Conservation (phyloP, 1,140 invertebrate genomes). For the Drosophila setifemur region DNA sequence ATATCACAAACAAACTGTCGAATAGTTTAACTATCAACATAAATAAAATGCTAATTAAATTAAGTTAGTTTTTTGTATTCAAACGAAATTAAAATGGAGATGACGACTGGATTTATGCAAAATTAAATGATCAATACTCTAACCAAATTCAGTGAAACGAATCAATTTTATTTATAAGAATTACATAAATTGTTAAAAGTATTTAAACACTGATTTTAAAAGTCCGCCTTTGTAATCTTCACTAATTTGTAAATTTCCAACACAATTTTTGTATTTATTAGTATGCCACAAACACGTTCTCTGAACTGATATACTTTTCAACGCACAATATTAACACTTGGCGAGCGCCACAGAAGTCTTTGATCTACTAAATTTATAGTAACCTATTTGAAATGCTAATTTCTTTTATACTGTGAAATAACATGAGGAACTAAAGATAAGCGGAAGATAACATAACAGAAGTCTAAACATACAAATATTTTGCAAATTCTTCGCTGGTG, state of each 20-base stretch:
- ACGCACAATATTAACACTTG: not conserved
- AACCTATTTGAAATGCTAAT: conserved; percentile 36
- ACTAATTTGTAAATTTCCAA: no score
- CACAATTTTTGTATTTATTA: not conserved
- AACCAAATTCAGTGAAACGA: not conserved
- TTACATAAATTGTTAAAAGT: no score
- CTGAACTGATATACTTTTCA: not conserved
- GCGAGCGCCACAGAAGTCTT: conserved; percentile 14
- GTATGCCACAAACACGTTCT: rapidly evolving
- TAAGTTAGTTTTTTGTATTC: conserved; percentile 20
- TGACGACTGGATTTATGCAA: not conserved
- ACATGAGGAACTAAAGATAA: conserved; percentile 32
- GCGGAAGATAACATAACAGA: conserved; percentile 30
- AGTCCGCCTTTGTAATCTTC: no score
- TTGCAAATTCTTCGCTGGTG: conserved; percentile 2
- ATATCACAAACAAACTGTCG: conserved; percentile 34
- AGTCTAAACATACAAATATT: conserved; percentile 8
- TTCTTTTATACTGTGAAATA: conserved; percentile 17
- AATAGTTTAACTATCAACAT: conserved; percentile 39
- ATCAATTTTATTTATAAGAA: not conserved
- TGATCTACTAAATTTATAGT: conserved; percentile 28
- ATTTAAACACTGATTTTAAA: no score
- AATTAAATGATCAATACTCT: conserved; percentile 25
- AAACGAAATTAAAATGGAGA: not conserved
- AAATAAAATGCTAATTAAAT: conserved; percentile 61